Evolutionary conservation across 2,888 invertebrate genomes (phyloP), one percentile per base, ranked within the genome.

Genomic region (Amphipyra tragopoginis): DNA sequence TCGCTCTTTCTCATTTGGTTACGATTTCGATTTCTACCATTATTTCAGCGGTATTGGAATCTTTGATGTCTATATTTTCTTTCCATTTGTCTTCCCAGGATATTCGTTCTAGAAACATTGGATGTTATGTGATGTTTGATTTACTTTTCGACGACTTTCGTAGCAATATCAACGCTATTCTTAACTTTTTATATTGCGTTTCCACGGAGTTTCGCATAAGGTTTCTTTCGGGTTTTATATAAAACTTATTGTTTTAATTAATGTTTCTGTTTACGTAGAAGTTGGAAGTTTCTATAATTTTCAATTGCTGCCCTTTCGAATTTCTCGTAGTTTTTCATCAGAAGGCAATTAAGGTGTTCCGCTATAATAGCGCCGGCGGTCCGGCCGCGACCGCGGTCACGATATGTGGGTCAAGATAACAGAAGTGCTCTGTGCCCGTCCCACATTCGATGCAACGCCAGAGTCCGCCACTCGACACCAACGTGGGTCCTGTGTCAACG

Each of bases 341-440:
- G 51, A 59, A 54, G 70, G 80, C 82, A 87, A 88, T 88, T 86
- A 86, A 85, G 85, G 85, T 86, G 82, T 89, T 86, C 86, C 86
- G 87, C 83, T 86, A 84, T 81, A 82, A 79, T 79, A 83, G 77
- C 80, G 80, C 60, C 76, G 82, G 79, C 72, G 76, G 80, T 76
- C 71, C 81, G 87, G 83, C 85, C 86, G 84, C 85, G 82, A 81
- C 86, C 86, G 88, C 89, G 90, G 89, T 87, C 90, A 85, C 85
- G 74, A 78, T 85, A 92, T 88, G 89, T 91, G 85, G 92, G 92
- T 92, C 92, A 91, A 91, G 91, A 90, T 88, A 89, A 89, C 86
- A 83, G 85, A 86, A 87, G 88, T 88, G 88, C 79, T 82, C 77
- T 77, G 85, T 76, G 80, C 66, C 82, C 84, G 89, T 76, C 77